Percentiles rank a stretch among this genome's conserved stretches.
Conservation (phyloP, 2,888 invertebrate species). For the Meteorus cinctellus region DNA sequence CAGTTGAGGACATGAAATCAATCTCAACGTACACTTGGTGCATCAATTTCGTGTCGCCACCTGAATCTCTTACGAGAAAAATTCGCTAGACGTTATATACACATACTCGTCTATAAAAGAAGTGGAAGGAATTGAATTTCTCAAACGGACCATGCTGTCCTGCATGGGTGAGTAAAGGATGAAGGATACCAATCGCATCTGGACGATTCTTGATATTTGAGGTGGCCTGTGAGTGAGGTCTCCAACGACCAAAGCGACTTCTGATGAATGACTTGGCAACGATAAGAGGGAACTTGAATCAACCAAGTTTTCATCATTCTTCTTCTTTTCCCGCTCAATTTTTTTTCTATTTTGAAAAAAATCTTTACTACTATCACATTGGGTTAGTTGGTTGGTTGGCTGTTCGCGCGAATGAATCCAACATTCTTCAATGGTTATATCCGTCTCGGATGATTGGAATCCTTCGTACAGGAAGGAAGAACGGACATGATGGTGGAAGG, state of each 20-base stretch:
- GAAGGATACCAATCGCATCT: not conserved
- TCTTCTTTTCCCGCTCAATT: not conserved
- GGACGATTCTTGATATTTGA: slow-evolving; percentile 1
- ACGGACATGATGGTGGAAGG: not conserved
- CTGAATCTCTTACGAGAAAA: slow-evolving; percentile 26
- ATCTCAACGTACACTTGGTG: slow-evolving; percentile 33
- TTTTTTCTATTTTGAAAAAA: not conserved
- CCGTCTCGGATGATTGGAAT: slow-evolving; percentile 7
- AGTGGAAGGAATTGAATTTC: slow-evolving; percentile 35
- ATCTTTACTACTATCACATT: not conserved
- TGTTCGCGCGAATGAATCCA: not conserved
- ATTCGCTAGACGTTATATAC: slow-evolving; percentile 15
- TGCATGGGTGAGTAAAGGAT: not conserved
- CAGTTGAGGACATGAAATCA: slow-evolving; percentile 36
- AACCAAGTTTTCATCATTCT: not conserved
- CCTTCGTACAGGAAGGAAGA: not conserved
- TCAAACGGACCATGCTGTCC: slow-evolving; percentile 15
- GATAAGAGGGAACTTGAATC: slow-evolving; percentile 16
- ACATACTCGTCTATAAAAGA: not conserved
- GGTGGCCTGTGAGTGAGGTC: slow-evolving; percentile 8
- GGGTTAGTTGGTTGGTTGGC: slow-evolving; percentile 3
- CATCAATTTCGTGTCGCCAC: slow-evolving; percentile 33
- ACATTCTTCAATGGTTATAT: slow-evolving; percentile 1
- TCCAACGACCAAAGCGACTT: slow-evolving; percentile 10
- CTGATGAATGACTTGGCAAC: slow-evolving; percentile 18